A percentile compares a stretch with the other conserved stretches of the same genome.
These are phyloP conservation scores for Gasteruption jaculator DNA, from an alignment of 2,888 invertebrate species.

Conservation along the genomic window DNA sequence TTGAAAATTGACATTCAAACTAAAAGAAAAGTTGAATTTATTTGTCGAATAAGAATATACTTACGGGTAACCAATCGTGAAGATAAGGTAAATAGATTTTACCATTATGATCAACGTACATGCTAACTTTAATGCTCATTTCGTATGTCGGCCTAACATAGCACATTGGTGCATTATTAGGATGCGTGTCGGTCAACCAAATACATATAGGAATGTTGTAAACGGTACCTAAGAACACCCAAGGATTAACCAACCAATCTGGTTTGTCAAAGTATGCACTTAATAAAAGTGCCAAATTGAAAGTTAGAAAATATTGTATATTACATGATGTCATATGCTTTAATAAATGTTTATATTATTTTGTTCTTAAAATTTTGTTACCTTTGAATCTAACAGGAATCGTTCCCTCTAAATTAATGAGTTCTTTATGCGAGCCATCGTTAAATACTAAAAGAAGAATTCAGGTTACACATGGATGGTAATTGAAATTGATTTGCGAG, in stretches of 20 bases:
- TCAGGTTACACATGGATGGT: constrained; percentile 8
- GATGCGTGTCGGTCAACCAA: constrained; percentile 97
- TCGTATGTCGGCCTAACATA: constrained; percentile 91
- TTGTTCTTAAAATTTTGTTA: constrained; percentile 31
- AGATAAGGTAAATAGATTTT: constrained; percentile 95
- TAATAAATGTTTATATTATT: background rate
- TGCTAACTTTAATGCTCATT: constrained; percentile 94
- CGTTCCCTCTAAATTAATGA: constrained; percentile 84
- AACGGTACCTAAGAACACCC: constrained; percentile 56
- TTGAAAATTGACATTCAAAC: background rate
- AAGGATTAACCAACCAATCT: background rate
- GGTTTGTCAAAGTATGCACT: background rate
- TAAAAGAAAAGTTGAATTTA: constrained; percentile 9
- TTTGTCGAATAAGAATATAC: constrained; percentile 29
- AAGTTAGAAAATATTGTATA: background rate
- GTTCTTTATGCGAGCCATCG: constrained; percentile 76
- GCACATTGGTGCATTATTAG: constrained; percentile 91
- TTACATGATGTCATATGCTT: background rate
- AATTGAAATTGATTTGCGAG: constrained; percentile 5
- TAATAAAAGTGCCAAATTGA: constrained; percentile 2
- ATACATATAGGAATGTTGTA: constrained; percentile 97
- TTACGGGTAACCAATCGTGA: constrained; percentile 84
- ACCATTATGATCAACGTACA: constrained; percentile 91
- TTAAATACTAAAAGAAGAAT: constrained; percentile 68
- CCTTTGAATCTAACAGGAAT: constrained; percentile 91